Conservation (phyloP, 1,140 invertebrate species). For the Drosophila suzukii region DNA sequence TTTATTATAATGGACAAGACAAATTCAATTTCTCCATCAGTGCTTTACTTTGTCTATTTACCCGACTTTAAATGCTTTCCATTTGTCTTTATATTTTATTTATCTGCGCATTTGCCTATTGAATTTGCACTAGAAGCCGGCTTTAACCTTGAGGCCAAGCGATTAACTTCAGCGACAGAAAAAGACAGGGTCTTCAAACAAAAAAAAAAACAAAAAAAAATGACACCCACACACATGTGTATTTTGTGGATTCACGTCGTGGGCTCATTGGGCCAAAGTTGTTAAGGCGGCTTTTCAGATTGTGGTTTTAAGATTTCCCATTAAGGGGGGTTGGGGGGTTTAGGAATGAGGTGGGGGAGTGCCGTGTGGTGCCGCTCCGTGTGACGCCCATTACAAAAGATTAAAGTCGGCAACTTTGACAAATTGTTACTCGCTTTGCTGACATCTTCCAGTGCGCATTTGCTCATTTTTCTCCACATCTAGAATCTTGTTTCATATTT, state of each 20-base stretch:
- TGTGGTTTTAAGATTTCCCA: conserved; percentile 54
- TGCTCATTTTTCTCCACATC: conserved; percentile 59
- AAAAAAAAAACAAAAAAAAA: background rate
- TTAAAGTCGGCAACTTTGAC: conserved; percentile 66
- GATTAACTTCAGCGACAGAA: conserved; percentile 25
- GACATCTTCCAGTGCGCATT: conserved; percentile 70
- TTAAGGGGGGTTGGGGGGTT: background rate
- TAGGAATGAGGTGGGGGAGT: conserved; percentile 1
- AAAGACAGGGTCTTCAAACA: conserved; percentile 12
- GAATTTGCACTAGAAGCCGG: conserved; percentile 37
- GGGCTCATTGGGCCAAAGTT: conserved; percentile 49
- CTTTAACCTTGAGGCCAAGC: conserved; percentile 39
- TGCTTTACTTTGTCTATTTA: conserved; percentile 21
- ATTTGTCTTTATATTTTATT: conserved; percentile 32
- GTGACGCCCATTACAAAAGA: conserved; percentile 43
- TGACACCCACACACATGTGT: conserved; percentile 32
- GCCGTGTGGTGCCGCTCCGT: background rate
- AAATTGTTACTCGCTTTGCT: conserved; percentile 73
- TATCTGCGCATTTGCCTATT: conserved; percentile 26
- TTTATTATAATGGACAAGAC: conserved; percentile 69
- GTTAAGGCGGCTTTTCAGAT: conserved; percentile 57
- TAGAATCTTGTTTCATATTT: conserved; percentile 39
- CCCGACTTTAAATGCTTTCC: conserved; percentile 47
- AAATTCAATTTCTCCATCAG: conserved; percentile 73
- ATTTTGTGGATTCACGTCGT: conserved; percentile 44